These are phyloP conservation scores for Bucorvus abyssinicus DNA, from an alignment of 2,797 vertebrate species.

Conservation along the genomic window DNA sequence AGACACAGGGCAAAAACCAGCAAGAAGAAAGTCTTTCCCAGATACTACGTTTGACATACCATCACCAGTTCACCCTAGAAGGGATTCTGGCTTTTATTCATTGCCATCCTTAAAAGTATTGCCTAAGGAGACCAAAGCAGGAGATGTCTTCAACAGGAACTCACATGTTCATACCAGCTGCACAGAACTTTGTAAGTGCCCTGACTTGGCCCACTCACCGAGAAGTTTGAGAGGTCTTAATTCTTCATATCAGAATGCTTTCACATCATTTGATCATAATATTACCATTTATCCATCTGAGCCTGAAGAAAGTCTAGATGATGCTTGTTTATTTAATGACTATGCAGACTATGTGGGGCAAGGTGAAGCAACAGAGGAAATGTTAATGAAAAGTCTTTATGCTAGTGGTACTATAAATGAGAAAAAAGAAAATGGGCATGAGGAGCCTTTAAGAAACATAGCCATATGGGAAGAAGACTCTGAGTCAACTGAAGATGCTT, in stretches of 20 bases:
- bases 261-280: constrained; percentile 20
- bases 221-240: constrained; percentile 16
- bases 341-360: not conserved
- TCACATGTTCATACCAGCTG: constrained; percentile 22
- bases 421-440: not conserved
- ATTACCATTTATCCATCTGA: constrained; percentile 46
- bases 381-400: not conserved
- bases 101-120: constrained; percentile 74
- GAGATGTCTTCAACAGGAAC: constrained; percentile 21
- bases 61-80: constrained; percentile 32
- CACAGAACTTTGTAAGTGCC: constrained; percentile 48
- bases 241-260: constrained; percentile 40
- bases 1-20: constrained; percentile 47
- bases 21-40: constrained; percentile 81
- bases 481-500: constrained; percentile 69
- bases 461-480: constrained; percentile 36
- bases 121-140: constrained; percentile 47
- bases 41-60: constrained; percentile 30
- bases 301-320: constrained; percentile 51
- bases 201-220: constrained; percentile 42
- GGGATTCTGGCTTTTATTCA: constrained; percentile 72
- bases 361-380: not conserved
- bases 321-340: constrained; percentile 46
- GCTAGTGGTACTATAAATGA: not conserved
- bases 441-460: constrained; percentile 10